Conservation (phyloP, 2,888 invertebrate species). For the Caenorhabditis sp. region DNA sequence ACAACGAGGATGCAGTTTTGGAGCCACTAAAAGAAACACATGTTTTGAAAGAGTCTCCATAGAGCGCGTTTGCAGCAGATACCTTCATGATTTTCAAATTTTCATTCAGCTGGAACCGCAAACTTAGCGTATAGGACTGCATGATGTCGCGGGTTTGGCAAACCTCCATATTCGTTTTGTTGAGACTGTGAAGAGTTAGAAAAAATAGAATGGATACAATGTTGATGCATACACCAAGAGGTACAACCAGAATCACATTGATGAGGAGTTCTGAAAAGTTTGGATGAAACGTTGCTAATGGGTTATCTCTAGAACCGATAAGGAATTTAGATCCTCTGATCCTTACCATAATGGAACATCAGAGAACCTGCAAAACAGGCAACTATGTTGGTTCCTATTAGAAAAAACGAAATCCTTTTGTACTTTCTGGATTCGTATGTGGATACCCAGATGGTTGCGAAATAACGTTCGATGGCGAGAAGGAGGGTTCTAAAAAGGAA, state of each 20-base stretch:
- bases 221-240: conserved; percentile 13
- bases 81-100: conserved; percentile 58
- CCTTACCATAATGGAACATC: conserved; percentile 38
- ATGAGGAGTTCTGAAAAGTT: conserved; percentile 25
- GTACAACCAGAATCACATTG: background rate
- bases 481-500: conserved; percentile 23
- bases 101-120: conserved; percentile 58
- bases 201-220: conserved; percentile 16
- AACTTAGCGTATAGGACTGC: conserved; percentile 34
- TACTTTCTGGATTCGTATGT: conserved; percentile 31
- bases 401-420: conserved; percentile 32
- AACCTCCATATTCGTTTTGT: conserved; percentile 22
- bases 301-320: no score
- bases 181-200: conserved; percentile 21
- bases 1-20: conserved; percentile 37
- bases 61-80: background rate
- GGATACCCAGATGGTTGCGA: conserved; percentile 35
- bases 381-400: background rate
- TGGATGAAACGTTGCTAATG: no score
- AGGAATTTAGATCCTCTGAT: no score
- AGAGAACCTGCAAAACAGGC: background rate
- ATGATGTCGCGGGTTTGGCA: conserved; percentile 45
- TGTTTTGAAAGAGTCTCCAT: background rate
- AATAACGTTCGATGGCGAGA: conserved; percentile 31
- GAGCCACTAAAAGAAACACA: conserved; percentile 23